Evolutionary conservation across 2,113 vertebrate genomes (phyloP).

Genomic region (Triplophysa rosa): DNA sequence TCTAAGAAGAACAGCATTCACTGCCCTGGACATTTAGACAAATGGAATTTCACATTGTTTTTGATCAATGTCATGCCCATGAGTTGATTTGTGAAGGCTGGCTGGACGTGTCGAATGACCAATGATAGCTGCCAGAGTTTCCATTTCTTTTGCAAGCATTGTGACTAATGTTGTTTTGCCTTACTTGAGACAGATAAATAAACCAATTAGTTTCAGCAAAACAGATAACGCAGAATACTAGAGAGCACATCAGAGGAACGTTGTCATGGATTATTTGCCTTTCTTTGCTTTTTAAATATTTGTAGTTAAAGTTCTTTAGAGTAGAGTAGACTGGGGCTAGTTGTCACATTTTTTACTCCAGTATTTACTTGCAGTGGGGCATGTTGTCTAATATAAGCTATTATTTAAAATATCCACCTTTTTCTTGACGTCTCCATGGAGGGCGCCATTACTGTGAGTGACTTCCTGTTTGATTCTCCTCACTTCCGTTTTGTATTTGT

Average conservation of each 20-base stretch:
- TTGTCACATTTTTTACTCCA: no score
- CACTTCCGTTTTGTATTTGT: no score
- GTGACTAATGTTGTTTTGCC: not conserved
- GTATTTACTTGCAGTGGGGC: not conserved
- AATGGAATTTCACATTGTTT: not conserved
- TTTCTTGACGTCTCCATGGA: no score
- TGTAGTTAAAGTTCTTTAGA: not conserved
- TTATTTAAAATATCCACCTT: not conserved
- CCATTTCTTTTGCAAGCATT: not conserved
- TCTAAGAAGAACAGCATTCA: constrained; percentile 8
- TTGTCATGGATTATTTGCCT: not conserved
- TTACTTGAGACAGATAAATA: not conserved
- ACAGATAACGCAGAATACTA: constrained; percentile 23
- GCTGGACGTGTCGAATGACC: not conserved
- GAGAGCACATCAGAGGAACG: not conserved
- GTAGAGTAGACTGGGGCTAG: not conserved
- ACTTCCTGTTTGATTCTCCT: no score
- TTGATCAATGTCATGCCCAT: not conserved
- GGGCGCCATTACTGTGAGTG: no score
- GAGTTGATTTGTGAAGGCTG: not conserved
- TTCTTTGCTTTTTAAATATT: not conserved
- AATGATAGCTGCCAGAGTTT: not conserved
- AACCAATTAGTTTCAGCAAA: constrained; percentile 17
- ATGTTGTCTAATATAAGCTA: not conserved
- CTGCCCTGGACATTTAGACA: not conserved